Evolutionary conservation across 2,113 vertebrate genomes (phyloP), one percentile per base, ranked within the genome.

Genomic region (Heterochromis multidens): DNA sequence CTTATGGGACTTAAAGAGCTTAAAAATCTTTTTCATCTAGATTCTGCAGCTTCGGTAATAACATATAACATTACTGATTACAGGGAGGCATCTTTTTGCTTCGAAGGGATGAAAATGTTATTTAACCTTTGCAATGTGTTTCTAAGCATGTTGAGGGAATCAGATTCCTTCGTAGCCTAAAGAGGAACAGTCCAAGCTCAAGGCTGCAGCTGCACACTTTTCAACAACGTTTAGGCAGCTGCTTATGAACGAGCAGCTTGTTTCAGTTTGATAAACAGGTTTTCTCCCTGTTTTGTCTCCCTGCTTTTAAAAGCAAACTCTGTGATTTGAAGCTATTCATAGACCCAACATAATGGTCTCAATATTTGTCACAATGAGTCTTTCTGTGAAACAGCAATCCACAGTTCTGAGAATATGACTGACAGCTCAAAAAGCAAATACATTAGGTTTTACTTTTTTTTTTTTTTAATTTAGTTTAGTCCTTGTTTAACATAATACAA

Each of bases 181-280:
- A 81, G 77, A 84, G 62, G 81, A 89, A 84, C 76, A 61, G 85
- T 79, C 57, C 59, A 17, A 63, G 81, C 89, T 84, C 1, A 17
- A 84, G 88, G 90, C 86, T 91, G 86, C 88, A 91, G 92, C 89
- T 91, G 81, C 60, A 88, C 83, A 90, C 81, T 80, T 85, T 87
- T 89, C 84, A 70, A 61, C 79, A 88, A 46, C 52, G 13, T 88
- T 89, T 83, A 89, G 80, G 81, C 90, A 92, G 84, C 88, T 91
- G 85, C 60, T 85, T 40, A 35, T 70, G 70, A 87, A 80, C 83
- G 40, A 87, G 90, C 77, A 77, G 79, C 88, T 85, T 80, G 35
- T 57, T 67, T 80, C 52, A 77, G 70, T 65, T 72, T 72, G 79
- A 91, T 83, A 85, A 93, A 86, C 80, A 88, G 87, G 58, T 31